These are phyloP conservation scores for Trisateles emortualis DNA, from an alignment of 2,888 invertebrate genomes.

Conservation along the genomic window DNA sequence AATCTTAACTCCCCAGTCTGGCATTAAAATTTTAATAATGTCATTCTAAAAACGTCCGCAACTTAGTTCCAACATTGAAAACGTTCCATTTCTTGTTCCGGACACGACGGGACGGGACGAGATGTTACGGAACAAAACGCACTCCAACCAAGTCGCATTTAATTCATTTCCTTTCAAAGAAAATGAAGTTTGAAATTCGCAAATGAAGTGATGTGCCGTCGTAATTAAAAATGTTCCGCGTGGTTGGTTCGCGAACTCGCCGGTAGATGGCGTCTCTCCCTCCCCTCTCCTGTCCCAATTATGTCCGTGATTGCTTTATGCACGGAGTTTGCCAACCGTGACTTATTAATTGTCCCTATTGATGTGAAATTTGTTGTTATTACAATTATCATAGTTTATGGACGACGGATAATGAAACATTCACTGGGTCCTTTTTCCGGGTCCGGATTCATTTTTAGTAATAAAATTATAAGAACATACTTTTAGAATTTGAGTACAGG, in stretches of 20 bases:
- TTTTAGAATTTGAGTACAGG: no score
- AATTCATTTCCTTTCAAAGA: constrained; percentile 37
- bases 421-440: no score
- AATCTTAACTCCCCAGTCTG: constrained; percentile 1
- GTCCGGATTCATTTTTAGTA: no score
- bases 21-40: constrained; percentile 19
- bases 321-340: constrained; percentile 57
- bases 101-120: constrained; percentile 5
- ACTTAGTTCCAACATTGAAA: constrained; percentile 26
- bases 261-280: constrained; percentile 38
- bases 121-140: constrained; percentile 34
- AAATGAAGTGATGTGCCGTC: constrained; percentile 73
- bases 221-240: constrained; percentile 76
- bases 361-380: constrained; percentile 45
- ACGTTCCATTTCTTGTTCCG: constrained; percentile 20
- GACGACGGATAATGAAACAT: constrained; percentile 4
- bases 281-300: constrained; percentile 46
- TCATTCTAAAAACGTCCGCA: constrained; percentile 24
- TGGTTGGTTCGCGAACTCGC: constrained; percentile 25
- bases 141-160: constrained; percentile 28
- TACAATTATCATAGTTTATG: constrained; percentile 15
- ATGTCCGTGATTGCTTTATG: constrained; percentile 64
- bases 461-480: no score
- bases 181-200: constrained; percentile 57
- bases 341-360: constrained; percentile 57